Base-by-base conservation (phyloP, 2,888 invertebrate genomes). In the Norana najaformis region DNA sequence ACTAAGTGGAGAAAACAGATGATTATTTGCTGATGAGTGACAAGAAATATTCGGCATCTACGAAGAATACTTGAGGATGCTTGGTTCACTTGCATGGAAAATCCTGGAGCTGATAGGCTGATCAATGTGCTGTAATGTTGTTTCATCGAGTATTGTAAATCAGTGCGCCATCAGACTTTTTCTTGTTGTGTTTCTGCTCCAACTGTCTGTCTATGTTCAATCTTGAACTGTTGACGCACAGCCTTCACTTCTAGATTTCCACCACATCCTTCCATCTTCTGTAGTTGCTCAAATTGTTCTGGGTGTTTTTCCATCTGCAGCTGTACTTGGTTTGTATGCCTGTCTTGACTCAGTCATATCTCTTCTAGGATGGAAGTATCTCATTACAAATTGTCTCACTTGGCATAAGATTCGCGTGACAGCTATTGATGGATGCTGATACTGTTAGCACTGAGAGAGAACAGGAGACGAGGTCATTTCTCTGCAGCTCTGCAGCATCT, bases 401-500 rank as follows among this genome's bases (percentile, higher is more conserved):
- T 69, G 69, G 69, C 69, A 23, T 20, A 23, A 11, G 47, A 47
- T 47, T 47, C 47, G 69, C 30, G n/a, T 30, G 69, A 69, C 11
- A 1, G 69, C 69, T 69, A n/a, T 13, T 69, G 69, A n/a, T 13
- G n/a, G n/a, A 69, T 69, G 30, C n/a, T 69, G 69, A 69, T n/a
- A n/a, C 69, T 69, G n/a, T 69, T 69, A n/a, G 69, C n/a, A 69
- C 69, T 69, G 69, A 69, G 69, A 16, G 69, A n/a, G 11, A 1
- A 1, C n/a, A 69, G 69, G 4, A n/a, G 23, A 23, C 4, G 69
- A 8, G 30, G 69, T 69, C 69, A 69, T 30, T 69, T 69, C 69
- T 69, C 69, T 69, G 69, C n/a, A n/a, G n/a, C 69, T 69, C 69
- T 69, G 69, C n/a, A n/a, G n/a, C 69, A 69, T 69, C 69, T 69